These are phyloP conservation scores for Corythornis madagascariensis DNA, from an alignment of 2,113 vertebrate species.

Conservation along the genomic window DNA sequence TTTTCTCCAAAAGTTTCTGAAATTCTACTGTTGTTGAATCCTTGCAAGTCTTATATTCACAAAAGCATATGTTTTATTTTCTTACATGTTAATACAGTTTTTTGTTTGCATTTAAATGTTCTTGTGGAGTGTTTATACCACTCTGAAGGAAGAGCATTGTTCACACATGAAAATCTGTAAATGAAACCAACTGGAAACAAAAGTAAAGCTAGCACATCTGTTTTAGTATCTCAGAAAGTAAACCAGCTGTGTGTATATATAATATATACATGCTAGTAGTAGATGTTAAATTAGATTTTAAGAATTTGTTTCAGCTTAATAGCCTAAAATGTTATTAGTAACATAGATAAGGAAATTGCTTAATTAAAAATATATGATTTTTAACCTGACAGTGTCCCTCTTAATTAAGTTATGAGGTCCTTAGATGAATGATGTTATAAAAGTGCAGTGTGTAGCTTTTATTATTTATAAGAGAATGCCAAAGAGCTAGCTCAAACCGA, in stretches of 20 bases:
- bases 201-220: slow-evolving; percentile 61
- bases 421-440: slow-evolving; percentile 72
- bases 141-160: slow-evolving; percentile 26
- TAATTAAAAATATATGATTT: slow-evolving; percentile 74
- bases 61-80: slow-evolving; percentile 51
- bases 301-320: slow-evolving; percentile 71
- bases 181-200: slow-evolving; percentile 42
- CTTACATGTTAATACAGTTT: slow-evolving; percentile 6
- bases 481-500: slow-evolving; percentile 62
- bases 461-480: slow-evolving; percentile 72
- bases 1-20: background rate
- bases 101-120: slow-evolving; percentile 47
- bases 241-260: slow-evolving; percentile 67
- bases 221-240: slow-evolving; percentile 52
- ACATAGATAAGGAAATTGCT: slow-evolving; percentile 75
- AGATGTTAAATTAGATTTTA: slow-evolving; percentile 70
- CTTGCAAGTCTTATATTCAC: background rate
- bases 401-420: slow-evolving; percentile 74
- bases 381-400: slow-evolving; percentile 69
- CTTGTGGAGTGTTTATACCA: background rate
- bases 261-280: slow-evolving; percentile 36
- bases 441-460: slow-evolving; percentile 64
- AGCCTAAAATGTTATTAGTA: slow-evolving; percentile 68
- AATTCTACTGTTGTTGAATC: background rate
- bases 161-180: slow-evolving; percentile 44